Evolutionary conservation across 64 coral and sea anemone genomes (phyloP), one percentile per base, ranked within the genome.

Genomic region (Pachyseris speciosa): DNA sequence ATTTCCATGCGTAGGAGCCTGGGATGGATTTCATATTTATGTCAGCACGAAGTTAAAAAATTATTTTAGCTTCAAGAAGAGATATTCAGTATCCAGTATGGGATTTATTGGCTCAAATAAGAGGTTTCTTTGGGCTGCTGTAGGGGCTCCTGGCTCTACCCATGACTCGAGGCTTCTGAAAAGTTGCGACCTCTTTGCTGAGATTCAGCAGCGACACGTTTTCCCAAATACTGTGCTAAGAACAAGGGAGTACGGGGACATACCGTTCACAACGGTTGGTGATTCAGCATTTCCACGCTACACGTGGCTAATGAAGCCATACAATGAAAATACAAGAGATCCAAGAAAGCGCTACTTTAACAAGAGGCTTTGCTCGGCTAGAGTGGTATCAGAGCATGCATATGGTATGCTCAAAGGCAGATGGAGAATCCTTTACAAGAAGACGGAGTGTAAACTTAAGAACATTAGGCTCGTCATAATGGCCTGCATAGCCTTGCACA

Each of bases 321-420:
- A 68, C 84, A 32, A 7, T 65, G 86, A 94, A 51, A 89, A 5
- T 37, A 94, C 79, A 84, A 94, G 52, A 85, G 39, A 94, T 16
- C 64, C 42, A 50, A 85, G 29, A 49, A 37, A 96, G 64, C 41
- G 55, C 8, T 74, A 96, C 45, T 96, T 88, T 67, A 96, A 96
- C 44, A 92, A 84, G 39, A 88, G 73, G 63, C 44, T 92, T 67
- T 84, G 89, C 48, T 37, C 78, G 27, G 94, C 89, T 26, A 77
- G 94, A 78, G 89, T 96, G 58, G 88, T 92, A 1, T 92, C 94
- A 34, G 94, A 96, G 69, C 94, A 96, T 96, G 84, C 89, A 2
- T 96, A 88, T 92, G 89, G 85, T 24, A 92, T 76, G 91, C 74
- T 86, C 1, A 86, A 38, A 75, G 87, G 16, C 28, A 86, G 83